Conservation (phyloP, 2,113 vertebrate species). For the Carassius auratus region DNA sequence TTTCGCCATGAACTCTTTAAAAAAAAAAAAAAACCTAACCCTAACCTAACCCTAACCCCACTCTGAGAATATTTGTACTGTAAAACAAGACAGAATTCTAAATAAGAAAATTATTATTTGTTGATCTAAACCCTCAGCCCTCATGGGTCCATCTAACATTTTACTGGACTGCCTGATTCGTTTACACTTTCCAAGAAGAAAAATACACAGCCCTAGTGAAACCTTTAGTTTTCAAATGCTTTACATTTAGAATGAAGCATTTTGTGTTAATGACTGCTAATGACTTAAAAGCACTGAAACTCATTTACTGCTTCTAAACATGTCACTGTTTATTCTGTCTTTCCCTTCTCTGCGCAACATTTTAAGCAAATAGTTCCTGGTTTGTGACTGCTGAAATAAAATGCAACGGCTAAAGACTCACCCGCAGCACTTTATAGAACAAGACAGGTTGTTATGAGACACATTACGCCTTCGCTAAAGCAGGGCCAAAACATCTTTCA, state of each 20-base stretch:
- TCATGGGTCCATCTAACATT: not conserved
- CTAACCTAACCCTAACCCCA: no score
- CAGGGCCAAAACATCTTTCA: conserved; percentile 1
- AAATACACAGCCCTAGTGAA: not conserved
- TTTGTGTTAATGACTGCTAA: not conserved
- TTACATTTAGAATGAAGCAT: not conserved
- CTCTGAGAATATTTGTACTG: not conserved
- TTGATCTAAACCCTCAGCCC: not conserved
- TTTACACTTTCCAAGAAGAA: not conserved
- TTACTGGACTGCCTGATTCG: not conserved
- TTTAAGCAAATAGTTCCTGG: not conserved
- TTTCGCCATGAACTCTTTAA: no score
- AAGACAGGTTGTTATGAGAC: conserved; percentile 21
- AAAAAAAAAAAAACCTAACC: no score
- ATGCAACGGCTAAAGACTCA: not conserved
- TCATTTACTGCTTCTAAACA: not conserved
- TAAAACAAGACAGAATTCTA: not conserved
- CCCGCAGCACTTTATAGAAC: not conserved
- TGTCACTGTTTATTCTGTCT: not conserved
- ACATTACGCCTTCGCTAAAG: not conserved
- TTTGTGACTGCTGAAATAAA: not conserved
- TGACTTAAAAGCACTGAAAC: not conserved
- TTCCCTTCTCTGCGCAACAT: not conserved
- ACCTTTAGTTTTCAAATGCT: not conserved
- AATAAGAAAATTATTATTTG: not conserved